These are phyloP conservation scores for Diacarnus erythraeanus DNA, from an alignment of 37 sponge, comb jelly and placozoan species.

Conservation along the genomic window DNA sequence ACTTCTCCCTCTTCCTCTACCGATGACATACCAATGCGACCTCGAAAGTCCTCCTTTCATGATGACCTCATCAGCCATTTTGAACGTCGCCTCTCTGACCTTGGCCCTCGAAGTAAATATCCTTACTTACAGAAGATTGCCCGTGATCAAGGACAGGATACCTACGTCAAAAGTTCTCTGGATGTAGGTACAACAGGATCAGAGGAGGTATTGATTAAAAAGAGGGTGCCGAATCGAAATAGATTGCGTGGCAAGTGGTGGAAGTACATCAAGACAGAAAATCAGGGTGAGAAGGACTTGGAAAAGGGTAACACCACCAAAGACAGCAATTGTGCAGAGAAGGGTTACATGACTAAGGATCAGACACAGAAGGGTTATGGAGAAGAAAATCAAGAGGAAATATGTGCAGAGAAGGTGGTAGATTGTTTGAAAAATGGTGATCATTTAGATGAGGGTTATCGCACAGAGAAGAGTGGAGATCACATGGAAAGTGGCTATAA, in stretches of 20 bases:
- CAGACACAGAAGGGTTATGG: no score
- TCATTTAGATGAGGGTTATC: no score
- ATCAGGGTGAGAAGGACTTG: no score
- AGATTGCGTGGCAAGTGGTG: neutral
- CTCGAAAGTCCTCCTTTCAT: neutral
- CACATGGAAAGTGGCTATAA: no score
- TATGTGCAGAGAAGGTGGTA: no score
- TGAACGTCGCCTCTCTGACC: neutral
- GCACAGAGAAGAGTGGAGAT: no score
- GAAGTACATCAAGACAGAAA: no score
- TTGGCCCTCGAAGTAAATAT: slow-evolving; percentile 7
- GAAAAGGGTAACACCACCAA: no score
- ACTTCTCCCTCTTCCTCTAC: neutral
- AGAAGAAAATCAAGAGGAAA: no score
- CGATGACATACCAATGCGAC: neutral
- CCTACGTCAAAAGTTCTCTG: neutral
- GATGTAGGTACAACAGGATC: neutral
- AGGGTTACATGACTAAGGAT: no score
- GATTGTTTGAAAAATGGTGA: no score
- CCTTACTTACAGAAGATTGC: slow-evolving; percentile 2
- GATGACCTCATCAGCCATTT: slow-evolving; percentile 15
- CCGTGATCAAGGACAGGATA: neutral
- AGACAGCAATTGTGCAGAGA: no score
- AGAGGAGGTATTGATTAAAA: neutral
- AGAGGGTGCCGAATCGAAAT: neutral